Evolutionary conservation across 2,888 invertebrate species (phyloP).

Genomic region (Drosophila stalkeri): DNA sequence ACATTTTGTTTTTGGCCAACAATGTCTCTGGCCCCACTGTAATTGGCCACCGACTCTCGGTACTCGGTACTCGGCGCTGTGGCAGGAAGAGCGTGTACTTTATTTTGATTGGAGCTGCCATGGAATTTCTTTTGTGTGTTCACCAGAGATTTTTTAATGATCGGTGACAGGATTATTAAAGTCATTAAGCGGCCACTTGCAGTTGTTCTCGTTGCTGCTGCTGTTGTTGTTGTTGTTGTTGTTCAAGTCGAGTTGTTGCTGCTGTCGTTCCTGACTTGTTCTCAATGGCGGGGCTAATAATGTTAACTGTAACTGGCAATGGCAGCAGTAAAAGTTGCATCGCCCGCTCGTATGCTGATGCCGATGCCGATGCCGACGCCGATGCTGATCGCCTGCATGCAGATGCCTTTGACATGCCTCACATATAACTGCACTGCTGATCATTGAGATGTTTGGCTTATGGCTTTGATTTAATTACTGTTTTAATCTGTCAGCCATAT

Average conservation of each 20-base stretch:
- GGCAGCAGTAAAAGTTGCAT: conserved; percentile 57
- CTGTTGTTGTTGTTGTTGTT: conserved; percentile 4
- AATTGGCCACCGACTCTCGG: conserved; percentile 51
- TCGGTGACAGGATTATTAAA: conserved; percentile 80
- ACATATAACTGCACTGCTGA: conserved; percentile 12
- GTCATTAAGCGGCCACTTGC: conserved; percentile 70
- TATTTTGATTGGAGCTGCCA: conserved; percentile 81
- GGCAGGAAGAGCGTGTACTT: conserved; percentile 79
- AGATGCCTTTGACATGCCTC: conserved; percentile 32
- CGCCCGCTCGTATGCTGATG: conserved; percentile 54
- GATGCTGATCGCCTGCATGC: conserved; percentile 14
- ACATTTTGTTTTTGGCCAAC: conserved; percentile 40
- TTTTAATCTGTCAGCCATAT: not conserved
- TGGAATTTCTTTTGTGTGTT: conserved; percentile 80
- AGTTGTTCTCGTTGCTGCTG: conserved; percentile 27
- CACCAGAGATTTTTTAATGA: conserved; percentile 77
- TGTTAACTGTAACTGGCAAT: conserved; percentile 74
- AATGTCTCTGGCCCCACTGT: conserved; percentile 62
- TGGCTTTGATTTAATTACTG: conserved; percentile 7
- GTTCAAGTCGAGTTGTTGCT: conserved; percentile 11
- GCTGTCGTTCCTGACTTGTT: conserved; percentile 39
- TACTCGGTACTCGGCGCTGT: conserved; percentile 11
- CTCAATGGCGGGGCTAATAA: conserved; percentile 65
- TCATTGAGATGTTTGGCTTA: conserved; percentile 6
- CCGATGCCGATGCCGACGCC: conserved; percentile 37